These are phyloP conservation scores for Zeus faber DNA, from an alignment of 2,113 vertebrate genomes.

Conservation along the genomic window DNA sequence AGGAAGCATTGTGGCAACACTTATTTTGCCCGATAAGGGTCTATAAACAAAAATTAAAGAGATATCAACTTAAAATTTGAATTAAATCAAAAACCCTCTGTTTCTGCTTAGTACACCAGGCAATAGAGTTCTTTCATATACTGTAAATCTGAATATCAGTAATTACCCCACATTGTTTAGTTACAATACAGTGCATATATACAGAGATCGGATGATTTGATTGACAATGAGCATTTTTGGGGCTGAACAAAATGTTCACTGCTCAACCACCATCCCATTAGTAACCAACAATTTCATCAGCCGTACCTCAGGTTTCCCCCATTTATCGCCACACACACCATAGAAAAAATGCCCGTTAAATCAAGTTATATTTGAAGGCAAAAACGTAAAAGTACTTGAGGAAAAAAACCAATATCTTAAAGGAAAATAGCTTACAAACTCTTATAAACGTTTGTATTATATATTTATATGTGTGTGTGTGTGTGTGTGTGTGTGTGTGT, in stretches of 20 bases:
- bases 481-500: not conserved
- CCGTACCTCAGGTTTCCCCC: not conserved
- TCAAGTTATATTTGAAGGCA: constrained; percentile 21
- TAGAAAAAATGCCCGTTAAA: constrained; percentile 20
- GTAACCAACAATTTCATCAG: constrained; percentile 14
- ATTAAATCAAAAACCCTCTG: too few relatives aligned
- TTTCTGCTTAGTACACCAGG: too few relatives aligned
- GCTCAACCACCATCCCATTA: constrained; percentile 1
- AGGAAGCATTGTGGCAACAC: too few relatives aligned
- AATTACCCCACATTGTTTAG: too few relatives aligned
- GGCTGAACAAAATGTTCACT: constrained; percentile 20
- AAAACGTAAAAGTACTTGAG: constrained; percentile 30
- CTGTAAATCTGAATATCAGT: too few relatives aligned
- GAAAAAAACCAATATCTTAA: constrained; percentile 17
- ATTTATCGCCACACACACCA: constrained; percentile 2
- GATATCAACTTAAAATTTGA: too few relatives aligned
- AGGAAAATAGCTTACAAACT: constrained; percentile 3
- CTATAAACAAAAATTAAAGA: too few relatives aligned
- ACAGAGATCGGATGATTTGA: constrained; percentile 33
- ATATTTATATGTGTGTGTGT: too few relatives aligned
- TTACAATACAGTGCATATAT: constrained; percentile 60
- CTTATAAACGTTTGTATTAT: not conserved
- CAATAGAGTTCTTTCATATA: too few relatives aligned
- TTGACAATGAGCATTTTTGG: constrained; percentile 20
- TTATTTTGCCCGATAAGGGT: too few relatives aligned